phyloP scores from a whole-genome alignment of 2,888 invertebrate genomes.

The Gibbula magus region DNA sequence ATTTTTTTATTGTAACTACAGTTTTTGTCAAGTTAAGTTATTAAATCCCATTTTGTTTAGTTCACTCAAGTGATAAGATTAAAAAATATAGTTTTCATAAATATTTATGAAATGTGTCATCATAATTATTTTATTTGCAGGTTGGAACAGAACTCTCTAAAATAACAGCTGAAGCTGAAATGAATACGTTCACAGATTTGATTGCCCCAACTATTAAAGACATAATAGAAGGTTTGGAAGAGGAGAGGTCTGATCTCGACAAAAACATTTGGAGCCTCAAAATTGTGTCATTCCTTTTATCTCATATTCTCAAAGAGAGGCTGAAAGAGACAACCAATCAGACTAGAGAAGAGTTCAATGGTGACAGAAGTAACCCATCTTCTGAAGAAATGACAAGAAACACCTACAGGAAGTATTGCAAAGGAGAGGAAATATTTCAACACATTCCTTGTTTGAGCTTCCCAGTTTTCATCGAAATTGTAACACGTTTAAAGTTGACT shows the following conservation, averaged over 20 bases:
- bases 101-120: too few species aligned
- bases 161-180: background rate
- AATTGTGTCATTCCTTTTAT: background rate
- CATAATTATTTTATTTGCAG: background rate
- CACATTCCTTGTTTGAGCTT: background rate
- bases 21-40: too few species aligned
- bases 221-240: background rate
- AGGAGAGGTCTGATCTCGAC: background rate
- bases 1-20: too few species aligned
- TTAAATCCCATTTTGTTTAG: too few species aligned
- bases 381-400: background rate
- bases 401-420: background rate
- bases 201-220: background rate
- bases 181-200: background rate
- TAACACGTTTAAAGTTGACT: background rate
- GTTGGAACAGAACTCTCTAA: background rate
- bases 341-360: background rate
- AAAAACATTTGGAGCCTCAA: background rate
- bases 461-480: background rate
- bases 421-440: background rate
- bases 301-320: background rate
- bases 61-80: too few species aligned
- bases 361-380: background rate
- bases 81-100: too few species aligned
- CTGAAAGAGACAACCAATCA: background rate